phyloP scores from a whole-genome alignment of 2,888 invertebrate species.

The Rhamphomyia laevipes region DNA sequence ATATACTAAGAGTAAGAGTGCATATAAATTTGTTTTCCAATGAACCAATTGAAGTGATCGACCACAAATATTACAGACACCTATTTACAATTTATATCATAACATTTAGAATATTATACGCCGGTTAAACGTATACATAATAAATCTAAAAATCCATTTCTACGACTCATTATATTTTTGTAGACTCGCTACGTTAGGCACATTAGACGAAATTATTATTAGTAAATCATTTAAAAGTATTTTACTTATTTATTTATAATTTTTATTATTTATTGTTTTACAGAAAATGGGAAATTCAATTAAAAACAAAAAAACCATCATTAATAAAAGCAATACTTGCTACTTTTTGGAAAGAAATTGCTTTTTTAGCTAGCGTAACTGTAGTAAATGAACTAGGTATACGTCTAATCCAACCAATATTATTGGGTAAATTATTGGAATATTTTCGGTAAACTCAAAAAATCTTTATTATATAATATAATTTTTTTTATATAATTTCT shows the following conservation, averaged over 20 bases:
- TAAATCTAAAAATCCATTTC: no score
- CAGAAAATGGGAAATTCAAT: conserved; percentile 16
- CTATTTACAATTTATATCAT: no score
- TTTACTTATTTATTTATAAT: not conserved
- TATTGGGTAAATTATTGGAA: conserved; percentile 15
- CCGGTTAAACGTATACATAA: no score
- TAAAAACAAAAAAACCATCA: conserved; percentile 13
- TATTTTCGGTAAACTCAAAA: conserved; percentile 14
- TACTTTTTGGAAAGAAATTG: conserved; percentile 19
- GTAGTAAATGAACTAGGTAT: conserved; percentile 15
- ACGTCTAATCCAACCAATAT: conserved; percentile 15
- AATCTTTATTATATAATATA: not conserved
- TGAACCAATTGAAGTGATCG: no score
- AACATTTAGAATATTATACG: no score
- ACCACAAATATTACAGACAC: no score
- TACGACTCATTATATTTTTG: no score
- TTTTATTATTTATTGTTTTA: not conserved
- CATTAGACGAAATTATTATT: no score
- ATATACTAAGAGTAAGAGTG: no score
- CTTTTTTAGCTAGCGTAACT: conserved; percentile 10
- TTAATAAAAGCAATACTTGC: conserved; percentile 14
- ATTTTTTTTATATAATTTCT: not conserved
- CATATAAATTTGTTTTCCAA: no score
- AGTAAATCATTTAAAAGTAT: no score
- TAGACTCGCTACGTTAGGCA: no score